phyloP scores from a whole-genome alignment of 2,113 vertebrate species.

The Spheniscus mendiculus region DNA sequence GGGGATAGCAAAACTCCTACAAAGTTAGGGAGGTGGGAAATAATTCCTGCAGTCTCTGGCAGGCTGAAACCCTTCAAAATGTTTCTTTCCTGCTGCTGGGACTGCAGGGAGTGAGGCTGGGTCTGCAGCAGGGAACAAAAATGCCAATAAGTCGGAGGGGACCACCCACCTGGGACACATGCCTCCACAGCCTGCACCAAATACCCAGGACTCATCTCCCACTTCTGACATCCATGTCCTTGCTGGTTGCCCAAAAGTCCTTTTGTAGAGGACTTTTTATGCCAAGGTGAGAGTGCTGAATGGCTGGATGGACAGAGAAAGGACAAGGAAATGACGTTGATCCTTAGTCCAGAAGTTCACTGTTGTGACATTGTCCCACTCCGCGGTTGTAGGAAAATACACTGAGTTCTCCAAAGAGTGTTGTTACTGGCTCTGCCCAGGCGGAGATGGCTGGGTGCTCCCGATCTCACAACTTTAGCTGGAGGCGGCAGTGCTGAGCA shows the following conservation, averaged over 20 bases:
- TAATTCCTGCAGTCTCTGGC: background rate
- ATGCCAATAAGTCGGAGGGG: background rate
- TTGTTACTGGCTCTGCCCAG: background rate
- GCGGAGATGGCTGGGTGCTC: background rate
- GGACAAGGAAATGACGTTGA: background rate
- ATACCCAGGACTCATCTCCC: background rate
- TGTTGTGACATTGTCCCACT: background rate
- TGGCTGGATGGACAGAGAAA: background rate
- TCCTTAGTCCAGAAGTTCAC: background rate
- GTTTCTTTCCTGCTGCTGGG: background rate
- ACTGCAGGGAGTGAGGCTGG: background rate
- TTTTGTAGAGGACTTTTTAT: background rate
- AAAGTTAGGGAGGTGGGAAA: background rate
- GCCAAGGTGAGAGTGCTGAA: fast-evolving
- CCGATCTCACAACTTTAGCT: background rate
- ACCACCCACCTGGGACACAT: background rate
- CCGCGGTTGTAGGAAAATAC: background rate
- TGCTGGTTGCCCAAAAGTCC: background rate
- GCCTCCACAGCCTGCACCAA: background rate
- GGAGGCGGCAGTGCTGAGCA: background rate
- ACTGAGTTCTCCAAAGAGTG: background rate
- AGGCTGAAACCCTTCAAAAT: background rate
- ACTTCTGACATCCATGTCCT: background rate
- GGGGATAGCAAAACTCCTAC: background rate
- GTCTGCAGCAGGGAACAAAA: background rate